Evolutionary conservation across 2,113 vertebrate species (phyloP), one percentile per base, ranked within the genome.

Genomic region (Gallinago undulata): DNA sequence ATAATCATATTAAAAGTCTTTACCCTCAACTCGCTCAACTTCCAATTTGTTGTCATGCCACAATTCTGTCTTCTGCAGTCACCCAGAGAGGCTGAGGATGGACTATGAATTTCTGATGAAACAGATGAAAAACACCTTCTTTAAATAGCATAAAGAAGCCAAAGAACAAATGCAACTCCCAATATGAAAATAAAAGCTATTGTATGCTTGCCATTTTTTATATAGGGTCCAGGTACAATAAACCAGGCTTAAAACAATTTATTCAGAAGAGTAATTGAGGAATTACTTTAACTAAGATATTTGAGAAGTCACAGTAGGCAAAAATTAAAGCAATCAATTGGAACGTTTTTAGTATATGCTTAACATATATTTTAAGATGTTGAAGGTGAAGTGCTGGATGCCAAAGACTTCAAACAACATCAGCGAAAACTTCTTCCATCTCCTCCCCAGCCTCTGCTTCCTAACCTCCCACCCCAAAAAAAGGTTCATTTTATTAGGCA

Each of bases 41-140:
- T 97, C 92, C 90, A 95, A 90, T 92, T 86, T 86, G 51, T 37
- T 94, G 94, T 88, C 92, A 89, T 77, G 83, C 37, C 93, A 96
- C 90, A 96, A 95, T 86, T 92, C 82, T 95, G 92, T 93, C 83
- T 93, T 94, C 94, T 93, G 90, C 85, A 91, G 93, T 90, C 96
- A 95, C 75, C 59, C 82, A 96, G 84, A 94, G n/a, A 95, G 68
- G 92, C 76, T 96, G 94, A 93, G 47, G 90, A 92, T 21, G 85
- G 80, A 88, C 85, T 96, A 96, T 18, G 80, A 96, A 64, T 86
- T 95, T 95, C 90, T 94, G 88, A 97, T 77, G 60, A 81, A 96
- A 96, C 70, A 94, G 90, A 96, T 51, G 62, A 93, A 91, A 96
- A 96, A 95, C 18, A 93, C 14, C 30, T 88, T 80, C 78, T 96